These are phyloP conservation scores for Trachops cirrhosus DNA, from an alignment of 2,797 vertebrate species.

Conservation along the genomic window DNA sequence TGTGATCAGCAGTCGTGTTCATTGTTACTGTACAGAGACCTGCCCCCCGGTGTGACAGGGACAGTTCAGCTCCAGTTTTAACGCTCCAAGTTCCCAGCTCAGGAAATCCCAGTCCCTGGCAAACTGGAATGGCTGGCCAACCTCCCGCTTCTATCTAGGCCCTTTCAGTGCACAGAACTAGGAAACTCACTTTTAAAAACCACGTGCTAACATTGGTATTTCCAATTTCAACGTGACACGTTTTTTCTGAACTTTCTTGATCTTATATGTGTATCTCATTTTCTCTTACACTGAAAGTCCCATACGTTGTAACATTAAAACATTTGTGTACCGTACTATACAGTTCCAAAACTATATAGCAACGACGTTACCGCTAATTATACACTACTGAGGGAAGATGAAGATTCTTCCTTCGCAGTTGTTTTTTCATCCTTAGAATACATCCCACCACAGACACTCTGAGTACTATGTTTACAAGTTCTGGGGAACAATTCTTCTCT, in stretches of 20 bases:
- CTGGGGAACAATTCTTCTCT: neutral
- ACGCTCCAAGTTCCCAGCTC: neutral
- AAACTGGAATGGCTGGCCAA: neutral
- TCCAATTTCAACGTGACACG: neutral
- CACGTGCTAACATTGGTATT: neutral
- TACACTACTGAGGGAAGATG: neutral
- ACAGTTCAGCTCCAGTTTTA: neutral
- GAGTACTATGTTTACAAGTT: neutral
- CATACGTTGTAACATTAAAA: neutral
- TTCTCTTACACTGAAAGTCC: neutral
- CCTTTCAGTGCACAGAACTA: neutral
- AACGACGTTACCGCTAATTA: neutral
- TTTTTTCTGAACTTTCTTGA: neutral
- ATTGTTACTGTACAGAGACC: neutral
- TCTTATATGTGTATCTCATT: slow-evolving; percentile 16
- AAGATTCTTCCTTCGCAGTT: neutral
- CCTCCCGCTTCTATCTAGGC: neutral
- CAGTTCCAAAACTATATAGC: neutral
- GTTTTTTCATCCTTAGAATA: neutral
- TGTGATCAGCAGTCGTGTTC: neutral
- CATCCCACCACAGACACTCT: neutral
- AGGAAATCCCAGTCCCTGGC: neutral
- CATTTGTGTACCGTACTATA: neutral
- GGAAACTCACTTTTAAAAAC: neutral
- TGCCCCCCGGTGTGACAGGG: neutral